A percentile compares a stretch with the other conserved stretches of the same genome.
phyloP scores from a whole-genome alignment of 2,888 invertebrate genomes.

The Melanotus villosus region DNA sequence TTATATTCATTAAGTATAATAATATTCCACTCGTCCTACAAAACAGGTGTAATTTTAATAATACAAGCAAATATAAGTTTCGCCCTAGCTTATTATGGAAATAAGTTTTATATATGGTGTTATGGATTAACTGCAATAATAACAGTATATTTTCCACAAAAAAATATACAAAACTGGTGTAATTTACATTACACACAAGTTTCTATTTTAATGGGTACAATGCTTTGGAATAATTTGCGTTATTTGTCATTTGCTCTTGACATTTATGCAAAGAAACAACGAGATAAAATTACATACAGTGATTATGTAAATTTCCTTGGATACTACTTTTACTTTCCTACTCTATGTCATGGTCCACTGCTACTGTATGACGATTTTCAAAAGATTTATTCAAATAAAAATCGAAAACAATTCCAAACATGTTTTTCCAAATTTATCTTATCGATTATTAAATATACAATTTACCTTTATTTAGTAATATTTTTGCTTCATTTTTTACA shows the following conservation, averaged over 20 bases:
- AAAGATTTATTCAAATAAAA: not conserved
- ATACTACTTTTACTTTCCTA: not conserved
- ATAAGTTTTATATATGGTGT: not conserved
- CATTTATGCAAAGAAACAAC: not conserved
- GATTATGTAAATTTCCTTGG: not conserved
- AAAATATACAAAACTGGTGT: not conserved
- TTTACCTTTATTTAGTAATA: not conserved
- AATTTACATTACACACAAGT: not conserved
- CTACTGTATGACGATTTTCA: not conserved
- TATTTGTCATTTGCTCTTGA: not conserved
- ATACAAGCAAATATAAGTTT: not conserved
- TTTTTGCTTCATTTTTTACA: not conserved
- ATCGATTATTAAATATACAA: not conserved
- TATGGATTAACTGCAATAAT: not conserved
- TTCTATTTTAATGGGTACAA: not conserved
- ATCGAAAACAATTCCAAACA: not conserved
- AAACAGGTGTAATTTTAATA: not conserved
- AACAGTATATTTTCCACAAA: not conserved
- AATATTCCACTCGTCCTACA: not conserved
- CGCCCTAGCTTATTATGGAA: not conserved
- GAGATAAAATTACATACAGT: not conserved
- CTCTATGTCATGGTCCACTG: not conserved
- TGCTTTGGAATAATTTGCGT: not conserved
- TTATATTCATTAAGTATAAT: not conserved
- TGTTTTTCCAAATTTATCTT: not conserved